Evolutionary conservation across 2,797 vertebrate genomes (phyloP).

Genomic region (Masticophis lateralis): DNA sequence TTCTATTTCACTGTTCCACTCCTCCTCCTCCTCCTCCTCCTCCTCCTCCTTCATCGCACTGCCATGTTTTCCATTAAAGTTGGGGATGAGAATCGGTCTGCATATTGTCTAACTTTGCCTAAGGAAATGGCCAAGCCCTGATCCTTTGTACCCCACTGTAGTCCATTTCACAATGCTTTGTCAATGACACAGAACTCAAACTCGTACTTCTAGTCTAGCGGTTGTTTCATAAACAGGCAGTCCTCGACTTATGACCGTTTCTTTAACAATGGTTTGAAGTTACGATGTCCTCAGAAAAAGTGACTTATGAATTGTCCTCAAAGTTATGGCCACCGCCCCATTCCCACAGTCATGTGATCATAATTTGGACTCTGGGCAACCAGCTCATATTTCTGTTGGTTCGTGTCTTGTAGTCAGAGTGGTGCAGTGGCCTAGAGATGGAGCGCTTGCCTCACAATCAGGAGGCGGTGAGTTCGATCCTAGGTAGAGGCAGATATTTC

Average conservation of each 20-base stretch:
- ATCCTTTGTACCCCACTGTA: background rate
- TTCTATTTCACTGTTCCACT: background rate
- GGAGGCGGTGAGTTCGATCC: too few species aligned
- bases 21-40: too few species aligned
- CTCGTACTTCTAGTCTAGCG: background rate
- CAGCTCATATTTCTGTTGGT: too few species aligned
- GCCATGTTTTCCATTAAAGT: background rate
- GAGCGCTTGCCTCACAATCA: too few species aligned
- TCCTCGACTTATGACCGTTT: background rate
- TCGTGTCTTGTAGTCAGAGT: too few species aligned
- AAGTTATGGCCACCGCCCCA: background rate
- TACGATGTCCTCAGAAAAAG: background rate
- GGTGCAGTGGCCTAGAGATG: too few species aligned
- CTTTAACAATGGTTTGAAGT: background rate
- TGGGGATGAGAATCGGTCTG: background rate
- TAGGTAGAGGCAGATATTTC: too few species aligned
- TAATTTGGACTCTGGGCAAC: background rate
- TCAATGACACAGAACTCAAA: background rate
- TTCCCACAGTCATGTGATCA: background rate
- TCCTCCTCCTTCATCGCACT: too few species aligned
- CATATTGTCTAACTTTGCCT: background rate
- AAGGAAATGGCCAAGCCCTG: background rate
- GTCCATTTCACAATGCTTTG: background rate
- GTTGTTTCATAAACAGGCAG: background rate
- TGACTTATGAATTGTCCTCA: background rate